phyloP scores from a whole-genome alignment of 2,888 invertebrate species.

The Brenthis daphne region DNA sequence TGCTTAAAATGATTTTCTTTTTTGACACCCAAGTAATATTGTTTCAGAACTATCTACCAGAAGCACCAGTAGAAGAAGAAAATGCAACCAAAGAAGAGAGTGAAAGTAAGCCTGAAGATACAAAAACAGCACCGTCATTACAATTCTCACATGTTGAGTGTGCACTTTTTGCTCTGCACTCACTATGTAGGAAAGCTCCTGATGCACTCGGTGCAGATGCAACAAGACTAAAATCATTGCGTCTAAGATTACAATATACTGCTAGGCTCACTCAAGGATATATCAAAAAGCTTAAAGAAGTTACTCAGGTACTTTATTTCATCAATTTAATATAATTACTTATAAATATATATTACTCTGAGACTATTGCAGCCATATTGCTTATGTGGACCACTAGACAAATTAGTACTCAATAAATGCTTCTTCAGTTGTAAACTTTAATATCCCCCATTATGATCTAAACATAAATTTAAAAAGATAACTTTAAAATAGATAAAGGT shows the following conservation, averaged over 20 bases:
- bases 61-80: conserved; percentile 86
- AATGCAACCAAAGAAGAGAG: conserved; percentile 59
- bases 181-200: conserved; percentile 89
- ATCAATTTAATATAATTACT: background rate
- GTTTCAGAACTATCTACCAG: conserved; percentile 91
- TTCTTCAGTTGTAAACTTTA: too few species aligned
- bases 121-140: conserved; percentile 86
- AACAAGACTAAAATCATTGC: conserved; percentile 90
- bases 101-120: conserved; percentile 57
- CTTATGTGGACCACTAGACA: too few species aligned
- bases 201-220: conserved; percentile 88
- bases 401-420: too few species aligned
- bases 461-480: too few species aligned
- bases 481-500: too few species aligned
- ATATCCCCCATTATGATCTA: too few species aligned
- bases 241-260: conserved; percentile 93
- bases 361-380: too few species aligned
- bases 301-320: conserved; percentile 68
- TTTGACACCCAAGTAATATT: conserved; percentile 3
- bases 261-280: conserved; percentile 95
- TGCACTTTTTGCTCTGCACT: conserved; percentile 89
- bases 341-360: too few species aligned
- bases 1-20: too few species aligned
- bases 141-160: conserved; percentile 97
- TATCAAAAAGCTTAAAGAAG: conserved; percentile 86